Evolutionary conservation across 2,888 invertebrate genomes (phyloP), one percentile per base, ranked within the genome.

Genomic region (Pachydiplax longipennis): DNA sequence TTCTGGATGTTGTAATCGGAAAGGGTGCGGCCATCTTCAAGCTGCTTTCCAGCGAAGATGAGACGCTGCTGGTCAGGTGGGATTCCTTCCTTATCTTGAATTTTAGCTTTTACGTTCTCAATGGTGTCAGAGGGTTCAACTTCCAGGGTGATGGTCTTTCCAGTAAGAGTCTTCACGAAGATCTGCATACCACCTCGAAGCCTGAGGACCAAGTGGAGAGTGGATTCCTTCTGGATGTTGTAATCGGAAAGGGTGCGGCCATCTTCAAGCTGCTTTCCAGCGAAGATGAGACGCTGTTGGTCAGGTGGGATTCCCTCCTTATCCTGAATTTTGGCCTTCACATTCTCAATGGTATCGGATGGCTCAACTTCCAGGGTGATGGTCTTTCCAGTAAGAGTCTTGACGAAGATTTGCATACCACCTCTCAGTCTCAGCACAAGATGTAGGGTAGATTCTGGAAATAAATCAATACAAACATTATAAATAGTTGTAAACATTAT

Each of bases 161-260:
- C 94, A n/a, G 94, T 95, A 0, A 94, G 92, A 6, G 94, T 95
- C 92, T 94, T 95, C 22, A 94, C 94, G 92, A 94, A 95, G 92
- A 95, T 95, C 93, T 95, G 95, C 95, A 94, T 95, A 90, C 96
- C 96, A 93, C 97, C 96, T 92, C 96, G 93, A 31, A 96, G 94
- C 92, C 96, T 94, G 61, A 96, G 93, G 0, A 96, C 95, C 91
- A 96, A 94, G 92, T 96, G 95, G 3, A 93, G 95, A 92, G 94
- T 95, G 83, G 94, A 95, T n/a, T 95, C 94, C 93, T 95, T 95
- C 93, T 95, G 95, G 92, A 95, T 95, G 92, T 95, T 95, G 93
- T 95, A 95, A 92, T 95, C 95, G 4, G 94, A 94, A 35, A 95
- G 93, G 12, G 95, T 95, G 12, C 95, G n/a, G n/a, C n/a, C n/a